phyloP scores from a whole-genome alignment of 1,140 invertebrate genomes.

The Pseudomyrmex sp. region DNA sequence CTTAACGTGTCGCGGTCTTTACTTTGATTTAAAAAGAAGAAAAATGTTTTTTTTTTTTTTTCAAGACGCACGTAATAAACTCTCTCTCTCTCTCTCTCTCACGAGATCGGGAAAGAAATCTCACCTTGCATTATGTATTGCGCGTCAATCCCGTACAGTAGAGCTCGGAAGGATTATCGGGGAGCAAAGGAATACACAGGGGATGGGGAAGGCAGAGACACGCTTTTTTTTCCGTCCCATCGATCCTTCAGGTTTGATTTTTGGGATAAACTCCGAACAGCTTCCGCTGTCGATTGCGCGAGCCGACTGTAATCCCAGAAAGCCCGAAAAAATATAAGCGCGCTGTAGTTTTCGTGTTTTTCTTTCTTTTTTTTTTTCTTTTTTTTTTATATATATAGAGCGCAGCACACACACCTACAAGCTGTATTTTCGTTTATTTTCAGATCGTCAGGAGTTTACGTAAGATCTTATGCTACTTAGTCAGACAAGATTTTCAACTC shows the following conservation, averaged over 20 bases:
- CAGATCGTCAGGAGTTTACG: neutral
- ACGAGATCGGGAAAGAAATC: neutral
- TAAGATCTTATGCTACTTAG: constrained; percentile 1
- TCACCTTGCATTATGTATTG: constrained; percentile 18
- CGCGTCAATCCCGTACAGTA: neutral
- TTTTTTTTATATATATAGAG: neutral
- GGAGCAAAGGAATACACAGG: constrained; percentile 14
- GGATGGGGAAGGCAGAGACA: constrained; percentile 7
- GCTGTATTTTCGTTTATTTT: constrained; percentile 1
- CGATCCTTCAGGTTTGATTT: constrained; percentile 57
- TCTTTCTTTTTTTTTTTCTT: no score
- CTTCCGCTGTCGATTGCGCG: constrained; percentile 12
- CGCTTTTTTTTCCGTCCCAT: constrained; percentile 45
- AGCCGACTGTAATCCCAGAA: constrained; percentile 41
- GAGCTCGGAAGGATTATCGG: constrained; percentile 2
- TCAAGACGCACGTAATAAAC: neutral
- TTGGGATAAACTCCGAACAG: constrained; percentile 25
- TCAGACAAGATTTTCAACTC: no score
- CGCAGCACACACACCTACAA: neutral
- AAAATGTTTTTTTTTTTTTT: no score
- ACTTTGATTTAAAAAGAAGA: no score
- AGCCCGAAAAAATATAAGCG: constrained; percentile 20
- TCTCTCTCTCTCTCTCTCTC: neutral
- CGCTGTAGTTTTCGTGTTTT: constrained; percentile 12
- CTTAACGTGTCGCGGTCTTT: neutral